These are phyloP conservation scores for Anoplophora glabripennis DNA, from an alignment of 1,140 invertebrate genomes.

Conservation along the genomic window DNA sequence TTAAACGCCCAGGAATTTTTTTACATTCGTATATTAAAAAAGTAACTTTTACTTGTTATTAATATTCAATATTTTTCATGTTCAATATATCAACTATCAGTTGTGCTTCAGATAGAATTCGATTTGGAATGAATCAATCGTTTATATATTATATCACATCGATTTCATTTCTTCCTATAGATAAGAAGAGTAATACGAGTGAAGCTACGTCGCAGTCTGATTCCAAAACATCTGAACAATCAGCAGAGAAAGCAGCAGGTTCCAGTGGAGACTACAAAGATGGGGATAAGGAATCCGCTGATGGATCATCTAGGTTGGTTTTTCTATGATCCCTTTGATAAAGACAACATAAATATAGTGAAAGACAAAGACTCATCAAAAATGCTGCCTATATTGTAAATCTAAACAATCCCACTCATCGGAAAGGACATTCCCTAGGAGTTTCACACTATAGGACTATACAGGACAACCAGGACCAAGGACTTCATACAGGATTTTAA, in stretches of 20 bases:
- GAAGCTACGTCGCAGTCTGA: conserved; percentile 15
- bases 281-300: conserved; percentile 20
- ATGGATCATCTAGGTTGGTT: conserved; percentile 34
- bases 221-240: conserved; percentile 8
- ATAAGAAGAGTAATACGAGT: conserved; percentile 33
- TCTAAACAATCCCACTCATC: too few species aligned
- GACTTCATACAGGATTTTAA: too few species aligned
- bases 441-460: too few species aligned
- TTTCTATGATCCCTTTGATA: background rate
- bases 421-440: too few species aligned
- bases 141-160: conserved; percentile 32
- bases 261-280: conserved; percentile 19
- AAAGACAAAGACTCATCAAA: conserved; percentile 12
- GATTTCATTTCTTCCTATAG: conserved; percentile 40
- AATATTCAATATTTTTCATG: conserved; percentile 16
- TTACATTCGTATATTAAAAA: conserved; percentile 8
- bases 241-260: conserved; percentile 2
- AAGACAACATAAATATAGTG: background rate
- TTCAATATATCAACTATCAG: conserved; percentile 6
- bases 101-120: conserved; percentile 15
- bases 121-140: conserved; percentile 15
- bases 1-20: conserved; percentile 1
- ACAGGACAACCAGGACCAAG: too few species aligned
- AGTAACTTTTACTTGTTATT: background rate
- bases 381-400: conserved; percentile 9